Conservation (phyloP, 2,113 vertebrate species). For the Oxyura jamaicensis region DNA sequence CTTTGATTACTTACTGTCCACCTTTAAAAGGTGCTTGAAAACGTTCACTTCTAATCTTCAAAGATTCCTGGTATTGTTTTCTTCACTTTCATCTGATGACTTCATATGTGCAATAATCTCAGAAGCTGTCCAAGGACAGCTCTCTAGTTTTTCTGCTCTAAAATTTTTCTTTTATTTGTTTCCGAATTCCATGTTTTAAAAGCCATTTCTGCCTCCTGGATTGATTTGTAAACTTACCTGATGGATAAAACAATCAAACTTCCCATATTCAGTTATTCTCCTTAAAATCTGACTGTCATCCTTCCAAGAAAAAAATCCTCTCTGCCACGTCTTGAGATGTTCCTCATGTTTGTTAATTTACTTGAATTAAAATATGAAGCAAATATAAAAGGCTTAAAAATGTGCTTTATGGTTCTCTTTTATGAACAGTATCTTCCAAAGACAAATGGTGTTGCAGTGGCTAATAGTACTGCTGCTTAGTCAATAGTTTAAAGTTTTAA, state of each 20-base stretch:
- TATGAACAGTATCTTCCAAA: background rate
- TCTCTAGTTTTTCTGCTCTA: background rate
- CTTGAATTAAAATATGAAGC: background rate
- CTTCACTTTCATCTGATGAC: background rate
- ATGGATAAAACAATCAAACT: background rate
- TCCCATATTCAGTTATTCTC: background rate
- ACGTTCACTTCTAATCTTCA: background rate
- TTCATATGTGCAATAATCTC: background rate
- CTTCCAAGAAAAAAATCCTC: background rate
- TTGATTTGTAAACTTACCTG: background rate
- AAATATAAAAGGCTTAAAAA: background rate
- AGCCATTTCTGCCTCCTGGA: background rate
- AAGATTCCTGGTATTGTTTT: background rate
- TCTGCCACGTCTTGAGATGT: background rate
- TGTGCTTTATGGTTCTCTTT: background rate
- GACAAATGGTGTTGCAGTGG: background rate
- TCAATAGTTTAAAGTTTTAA: background rate
- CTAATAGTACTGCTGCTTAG: background rate
- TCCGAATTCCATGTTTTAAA: background rate
- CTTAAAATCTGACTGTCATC: background rate
- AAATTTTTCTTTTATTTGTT: background rate
- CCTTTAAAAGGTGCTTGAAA: background rate
- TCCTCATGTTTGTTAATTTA: background rate
- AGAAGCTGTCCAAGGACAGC: background rate
- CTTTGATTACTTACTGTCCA: background rate